These are phyloP conservation scores for Tetramorium simillimum DNA, from an alignment of 1,140 invertebrate genomes.

Conservation along the genomic window DNA sequence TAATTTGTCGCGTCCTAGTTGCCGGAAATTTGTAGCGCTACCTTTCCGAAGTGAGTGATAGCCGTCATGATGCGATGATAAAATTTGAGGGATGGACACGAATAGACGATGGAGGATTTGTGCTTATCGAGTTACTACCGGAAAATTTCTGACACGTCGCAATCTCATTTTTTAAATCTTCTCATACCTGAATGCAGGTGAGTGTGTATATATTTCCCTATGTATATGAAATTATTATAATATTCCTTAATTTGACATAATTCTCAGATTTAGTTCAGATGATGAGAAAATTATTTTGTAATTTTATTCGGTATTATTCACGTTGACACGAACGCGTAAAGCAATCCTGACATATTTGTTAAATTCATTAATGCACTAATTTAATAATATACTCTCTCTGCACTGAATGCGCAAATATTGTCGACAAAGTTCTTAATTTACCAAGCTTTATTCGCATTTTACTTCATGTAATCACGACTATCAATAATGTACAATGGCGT, in stretches of 20 bases:
- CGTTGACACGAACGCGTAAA: background rate
- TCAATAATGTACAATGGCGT: slow-evolving; percentile 7
- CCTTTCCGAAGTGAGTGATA: slow-evolving; percentile 35
- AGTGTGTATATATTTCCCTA: background rate
- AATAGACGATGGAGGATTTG: slow-evolving; percentile 22
- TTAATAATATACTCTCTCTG: background rate
- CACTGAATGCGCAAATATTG: background rate
- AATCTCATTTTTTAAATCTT: slow-evolving; percentile 8
- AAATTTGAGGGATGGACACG: slow-evolving; percentile 16
- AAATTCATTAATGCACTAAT: background rate
- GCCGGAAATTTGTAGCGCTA: slow-evolving; percentile 39
- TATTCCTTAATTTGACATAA: background rate
- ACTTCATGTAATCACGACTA: slow-evolving; percentile 7
- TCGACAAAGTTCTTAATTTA: background rate
- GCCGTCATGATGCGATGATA: slow-evolving; percentile 16
- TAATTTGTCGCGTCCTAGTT: slow-evolving; percentile 26
- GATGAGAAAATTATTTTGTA: background rate
- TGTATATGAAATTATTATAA: background rate
- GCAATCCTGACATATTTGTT: background rate
- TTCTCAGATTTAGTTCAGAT: background rate
- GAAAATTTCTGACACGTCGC: background rate
- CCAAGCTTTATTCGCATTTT: background rate
- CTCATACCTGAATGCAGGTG: background rate
- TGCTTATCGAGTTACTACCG: background rate
- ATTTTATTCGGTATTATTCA: background rate